phyloP scores from a whole-genome alignment of 2,888 invertebrate genomes.

The Mystacides longicornis region DNA sequence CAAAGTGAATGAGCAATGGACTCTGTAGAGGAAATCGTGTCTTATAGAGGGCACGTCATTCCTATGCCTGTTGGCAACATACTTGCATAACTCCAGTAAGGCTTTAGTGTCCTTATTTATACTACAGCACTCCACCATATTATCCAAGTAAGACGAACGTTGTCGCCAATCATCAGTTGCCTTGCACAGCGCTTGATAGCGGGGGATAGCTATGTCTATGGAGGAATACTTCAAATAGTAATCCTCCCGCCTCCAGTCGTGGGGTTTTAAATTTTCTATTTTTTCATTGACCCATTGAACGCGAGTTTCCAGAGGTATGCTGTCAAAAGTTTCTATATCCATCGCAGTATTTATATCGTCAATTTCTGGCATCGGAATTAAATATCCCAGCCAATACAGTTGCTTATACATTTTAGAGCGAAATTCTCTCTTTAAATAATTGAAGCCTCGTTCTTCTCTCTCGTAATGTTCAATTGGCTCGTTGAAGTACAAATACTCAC shows the following conservation, averaged over 20 bases:
- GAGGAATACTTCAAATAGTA: slow-evolving; percentile 18
- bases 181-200: slow-evolving; percentile 6
- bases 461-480: no score
- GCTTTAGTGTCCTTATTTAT: slow-evolving; percentile 31
- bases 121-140: slow-evolving; percentile 31
- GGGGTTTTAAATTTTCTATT: slow-evolving; percentile 4
- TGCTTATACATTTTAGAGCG: no score
- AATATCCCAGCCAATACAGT: no score
- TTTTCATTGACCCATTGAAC: slow-evolving; percentile 13
- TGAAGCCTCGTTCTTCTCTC: no score
- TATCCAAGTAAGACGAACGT: slow-evolving; percentile 26
- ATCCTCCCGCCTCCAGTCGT: slow-evolving; percentile 10
- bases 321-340: no score
- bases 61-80: slow-evolving; percentile 29
- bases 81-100: slow-evolving; percentile 29
- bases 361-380: no score
- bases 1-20: slow-evolving; percentile 27
- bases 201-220: slow-evolving; percentile 15
- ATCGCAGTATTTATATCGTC: no score
- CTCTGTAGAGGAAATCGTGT: slow-evolving; percentile 21
- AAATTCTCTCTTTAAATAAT: no score
- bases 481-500: no score
- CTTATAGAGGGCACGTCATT: slow-evolving; percentile 30
- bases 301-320: no score
- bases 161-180: slow-evolving; percentile 15